Evolutionary conservation across 2,888 invertebrate species (phyloP).

Genomic region (Trissoscelio sp.): DNA sequence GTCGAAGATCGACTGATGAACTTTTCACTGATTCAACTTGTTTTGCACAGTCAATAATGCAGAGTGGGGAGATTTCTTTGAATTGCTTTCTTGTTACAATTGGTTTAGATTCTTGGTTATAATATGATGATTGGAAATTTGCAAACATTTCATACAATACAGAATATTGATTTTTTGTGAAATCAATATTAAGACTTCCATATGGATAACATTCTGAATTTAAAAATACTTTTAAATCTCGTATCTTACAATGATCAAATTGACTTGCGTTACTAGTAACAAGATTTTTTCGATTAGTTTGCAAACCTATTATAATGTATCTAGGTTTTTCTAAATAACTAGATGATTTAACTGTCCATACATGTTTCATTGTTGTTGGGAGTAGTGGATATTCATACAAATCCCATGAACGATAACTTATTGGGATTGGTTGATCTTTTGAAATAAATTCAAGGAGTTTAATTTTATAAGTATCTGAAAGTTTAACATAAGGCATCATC

Average conservation of each 20-base stretch:
- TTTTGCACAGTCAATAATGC: slow-evolving; percentile 34
- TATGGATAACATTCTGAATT: slow-evolving; percentile 21
- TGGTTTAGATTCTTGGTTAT: neutral
- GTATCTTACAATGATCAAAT: too few relatives aligned
- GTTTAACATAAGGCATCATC: slow-evolving; percentile 26
- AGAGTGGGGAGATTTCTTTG: neutral
- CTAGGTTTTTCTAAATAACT: slow-evolving; percentile 62
- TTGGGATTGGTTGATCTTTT: slow-evolving; percentile 7
- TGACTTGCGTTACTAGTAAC: neutral
- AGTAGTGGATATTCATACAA: slow-evolving; percentile 16
- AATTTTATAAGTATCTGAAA: slow-evolving; percentile 11
- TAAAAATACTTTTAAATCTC: slow-evolving; percentile 3
- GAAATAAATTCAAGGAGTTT: slow-evolving; percentile 20
- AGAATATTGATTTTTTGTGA: slow-evolving; percentile 29
- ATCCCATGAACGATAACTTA: slow-evolving; percentile 22
- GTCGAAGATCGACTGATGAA: slow-evolving; percentile 23
- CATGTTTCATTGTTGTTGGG: neutral
- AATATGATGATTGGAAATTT: slow-evolving; percentile 32
- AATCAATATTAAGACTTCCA: slow-evolving; percentile 15
- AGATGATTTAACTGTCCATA: slow-evolving; percentile 69
- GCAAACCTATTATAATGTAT: slow-evolving; percentile 11
- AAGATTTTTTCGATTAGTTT: slow-evolving; percentile 16
- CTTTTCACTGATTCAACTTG: slow-evolving; percentile 38
- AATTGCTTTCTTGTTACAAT: neutral
- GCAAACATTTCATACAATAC: slow-evolving; percentile 44